Conservation (phyloP, 2,888 invertebrate genomes). For the Lycia hirtaria region DNA sequence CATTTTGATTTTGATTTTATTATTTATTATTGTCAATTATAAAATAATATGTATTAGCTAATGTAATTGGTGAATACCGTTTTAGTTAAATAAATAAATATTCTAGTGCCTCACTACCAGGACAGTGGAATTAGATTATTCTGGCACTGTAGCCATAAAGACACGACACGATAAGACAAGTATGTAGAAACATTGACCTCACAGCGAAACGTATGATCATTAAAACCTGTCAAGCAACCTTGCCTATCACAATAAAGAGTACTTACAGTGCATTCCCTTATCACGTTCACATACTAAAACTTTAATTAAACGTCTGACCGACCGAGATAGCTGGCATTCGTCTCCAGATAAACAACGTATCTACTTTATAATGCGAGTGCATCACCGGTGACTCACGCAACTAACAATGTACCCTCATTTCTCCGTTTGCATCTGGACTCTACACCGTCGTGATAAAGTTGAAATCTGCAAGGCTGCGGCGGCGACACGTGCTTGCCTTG, state of each 20-base stretch:
- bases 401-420: slow-evolving; percentile 53
- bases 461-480: slow-evolving; percentile 14
- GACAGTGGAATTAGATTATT: no score
- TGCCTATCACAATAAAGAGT: slow-evolving; percentile 6
- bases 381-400: slow-evolving; percentile 65
- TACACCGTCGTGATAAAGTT: slow-evolving; percentile 32
- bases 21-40: no score
- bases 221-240: not conserved
- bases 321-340: slow-evolving; percentile 42
- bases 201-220: not conserved
- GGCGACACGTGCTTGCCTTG: slow-evolving; percentile 64
- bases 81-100: no score
- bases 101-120: no score
- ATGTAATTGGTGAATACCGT: no score
- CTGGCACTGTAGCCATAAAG: no score
- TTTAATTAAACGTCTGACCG: slow-evolving; percentile 39
- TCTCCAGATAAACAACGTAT: slow-evolving; percentile 50
- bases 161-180: not conserved
- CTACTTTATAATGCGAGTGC: slow-evolving; percentile 55
- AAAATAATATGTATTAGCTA: no score
- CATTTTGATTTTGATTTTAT: no score
- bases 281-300: slow-evolving; percentile 24
- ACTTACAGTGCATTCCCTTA: slow-evolving; percentile 21
- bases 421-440: slow-evolving; percentile 25
- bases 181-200: not conserved